Evolutionary conservation across 1,140 invertebrate genomes (phyloP).

Genomic region (Drosophila kanapiae): DNA sequence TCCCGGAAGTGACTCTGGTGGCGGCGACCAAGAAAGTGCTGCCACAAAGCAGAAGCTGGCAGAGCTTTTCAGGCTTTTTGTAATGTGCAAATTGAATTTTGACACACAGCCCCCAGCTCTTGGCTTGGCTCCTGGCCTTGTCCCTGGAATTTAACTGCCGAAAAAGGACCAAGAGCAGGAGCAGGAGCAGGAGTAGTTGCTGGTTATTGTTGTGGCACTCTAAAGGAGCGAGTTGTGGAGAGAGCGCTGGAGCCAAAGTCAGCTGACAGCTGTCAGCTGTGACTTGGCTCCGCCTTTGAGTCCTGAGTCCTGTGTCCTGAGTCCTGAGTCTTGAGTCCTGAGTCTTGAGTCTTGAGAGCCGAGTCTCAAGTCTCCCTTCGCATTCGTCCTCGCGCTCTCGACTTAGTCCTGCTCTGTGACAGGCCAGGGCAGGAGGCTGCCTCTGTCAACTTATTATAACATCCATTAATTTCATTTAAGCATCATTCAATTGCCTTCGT

Average conservation of each 20-base stretch:
- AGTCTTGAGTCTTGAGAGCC: not conserved
- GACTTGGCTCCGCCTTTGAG: slow-evolving; percentile 40
- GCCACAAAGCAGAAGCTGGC: slow-evolving; percentile 7
- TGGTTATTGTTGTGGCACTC: slow-evolving; percentile 34
- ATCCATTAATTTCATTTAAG: slow-evolving; percentile 84
- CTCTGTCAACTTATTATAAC: slow-evolving; percentile 84
- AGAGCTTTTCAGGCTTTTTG: slow-evolving; percentile 15
- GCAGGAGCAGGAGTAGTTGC: not conserved
- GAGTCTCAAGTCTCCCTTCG: not conserved
- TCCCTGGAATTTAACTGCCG: slow-evolving; percentile 35
- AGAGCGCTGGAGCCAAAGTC: slow-evolving; percentile 14
- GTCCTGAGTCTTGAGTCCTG: not conserved
- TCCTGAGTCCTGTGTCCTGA: not conserved
- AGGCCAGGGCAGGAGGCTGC: not conserved
- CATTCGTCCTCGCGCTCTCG: slow-evolving; percentile 19
- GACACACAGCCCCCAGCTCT: slow-evolving; percentile 44
- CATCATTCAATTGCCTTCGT: slow-evolving; percentile 82
- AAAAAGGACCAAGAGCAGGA: slow-evolving; percentile 18
- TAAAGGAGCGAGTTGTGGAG: not conserved
- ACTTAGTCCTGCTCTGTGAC: slow-evolving; percentile 17
- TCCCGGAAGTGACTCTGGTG: slow-evolving; percentile 27
- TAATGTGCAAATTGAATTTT: slow-evolving; percentile 79
- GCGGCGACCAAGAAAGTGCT: slow-evolving; percentile 29
- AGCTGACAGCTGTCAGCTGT: slow-evolving; percentile 60
- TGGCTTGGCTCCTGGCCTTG: not conserved